Conservation (phyloP, 2,888 invertebrate species). For the Lutraria lutraria region DNA sequence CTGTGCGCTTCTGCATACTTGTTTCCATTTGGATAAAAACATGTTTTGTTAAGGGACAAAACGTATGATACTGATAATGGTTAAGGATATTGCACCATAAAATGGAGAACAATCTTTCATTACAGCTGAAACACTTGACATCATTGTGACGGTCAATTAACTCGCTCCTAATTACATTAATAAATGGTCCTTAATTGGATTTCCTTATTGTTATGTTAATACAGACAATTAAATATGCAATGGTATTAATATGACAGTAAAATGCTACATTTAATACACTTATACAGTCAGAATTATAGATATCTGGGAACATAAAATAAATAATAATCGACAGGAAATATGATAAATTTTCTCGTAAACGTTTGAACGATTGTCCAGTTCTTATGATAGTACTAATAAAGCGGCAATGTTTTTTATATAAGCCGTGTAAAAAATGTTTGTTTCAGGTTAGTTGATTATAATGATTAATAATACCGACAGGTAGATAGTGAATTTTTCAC, state of each 20-base stretch:
- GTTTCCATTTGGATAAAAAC: too few relatives aligned
- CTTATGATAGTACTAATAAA: too few relatives aligned
- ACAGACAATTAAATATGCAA: background rate
- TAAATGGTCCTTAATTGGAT: background rate
- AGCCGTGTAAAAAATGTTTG: too few relatives aligned
- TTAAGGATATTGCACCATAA: background rate
- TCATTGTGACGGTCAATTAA: background rate
- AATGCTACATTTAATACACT: background rate
- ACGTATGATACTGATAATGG: background rate
- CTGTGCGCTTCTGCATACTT: too few relatives aligned
- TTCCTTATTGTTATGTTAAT: conserved; percentile 6
- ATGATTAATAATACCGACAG: too few relatives aligned
- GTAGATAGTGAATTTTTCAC: too few relatives aligned
- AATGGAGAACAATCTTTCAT: background rate
- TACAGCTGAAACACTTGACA: background rate
- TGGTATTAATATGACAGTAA: background rate
- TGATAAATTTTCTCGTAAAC: too few relatives aligned
- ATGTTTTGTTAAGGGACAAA: too few relatives aligned
- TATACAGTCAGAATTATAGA: background rate
- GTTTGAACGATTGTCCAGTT: too few relatives aligned
- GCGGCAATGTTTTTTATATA: too few relatives aligned
- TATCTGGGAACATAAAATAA: background rate
- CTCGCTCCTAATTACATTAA: background rate
- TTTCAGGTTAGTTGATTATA: too few relatives aligned
- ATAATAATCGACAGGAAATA: too few relatives aligned